Percentiles rank a stretch among this genome's conserved stretches.
These are phyloP conservation scores for Aleiodes testaceus DNA, from an alignment of 2,888 invertebrate species.

Conservation along the genomic window DNA sequence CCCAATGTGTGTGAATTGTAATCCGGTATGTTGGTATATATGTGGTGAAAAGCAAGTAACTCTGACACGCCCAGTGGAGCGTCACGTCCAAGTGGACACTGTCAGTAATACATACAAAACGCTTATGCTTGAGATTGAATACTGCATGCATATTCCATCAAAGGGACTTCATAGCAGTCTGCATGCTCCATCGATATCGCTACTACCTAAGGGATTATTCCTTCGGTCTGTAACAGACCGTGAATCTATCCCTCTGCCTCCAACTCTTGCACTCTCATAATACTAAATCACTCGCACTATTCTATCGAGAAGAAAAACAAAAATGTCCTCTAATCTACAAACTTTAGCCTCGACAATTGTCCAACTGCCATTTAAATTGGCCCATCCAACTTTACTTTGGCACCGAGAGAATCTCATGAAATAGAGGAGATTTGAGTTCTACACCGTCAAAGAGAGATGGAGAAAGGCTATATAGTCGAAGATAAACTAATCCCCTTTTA, in stretches of 20 bases:
- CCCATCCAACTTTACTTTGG: constrained; percentile 37
- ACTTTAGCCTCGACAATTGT: constrained; percentile 11
- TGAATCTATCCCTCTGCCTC: background rate
- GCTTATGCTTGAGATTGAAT: constrained; percentile 40
- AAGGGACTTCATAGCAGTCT: constrained; percentile 42
- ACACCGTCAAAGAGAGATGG: constrained; percentile 6
- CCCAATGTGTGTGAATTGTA: constrained; percentile 43
- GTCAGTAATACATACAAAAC: constrained; percentile 36
- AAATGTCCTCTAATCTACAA: background rate
- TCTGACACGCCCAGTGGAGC: constrained; percentile 45
- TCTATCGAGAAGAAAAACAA: background rate
- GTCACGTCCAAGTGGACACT: constrained; percentile 52
- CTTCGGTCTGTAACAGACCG: constrained; percentile 44
- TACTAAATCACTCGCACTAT: background rate
- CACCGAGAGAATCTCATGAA: constrained; percentile 18
- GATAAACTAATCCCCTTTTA: constrained; percentile 72
- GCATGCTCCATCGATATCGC: constrained; percentile 51
- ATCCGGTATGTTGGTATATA: constrained; percentile 34
- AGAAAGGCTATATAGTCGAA: constrained; percentile 54
- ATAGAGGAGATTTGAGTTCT: constrained; percentile 26
- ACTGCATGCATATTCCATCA: constrained; percentile 33
- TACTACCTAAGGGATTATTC: constrained; percentile 62
- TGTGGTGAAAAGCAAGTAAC: constrained; percentile 33
- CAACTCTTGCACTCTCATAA: background rate
- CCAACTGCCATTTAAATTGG: constrained; percentile 36